Base-by-base conservation (phyloP, 1,140 invertebrate species). In the Druon quercuslanigerum region DNA sequence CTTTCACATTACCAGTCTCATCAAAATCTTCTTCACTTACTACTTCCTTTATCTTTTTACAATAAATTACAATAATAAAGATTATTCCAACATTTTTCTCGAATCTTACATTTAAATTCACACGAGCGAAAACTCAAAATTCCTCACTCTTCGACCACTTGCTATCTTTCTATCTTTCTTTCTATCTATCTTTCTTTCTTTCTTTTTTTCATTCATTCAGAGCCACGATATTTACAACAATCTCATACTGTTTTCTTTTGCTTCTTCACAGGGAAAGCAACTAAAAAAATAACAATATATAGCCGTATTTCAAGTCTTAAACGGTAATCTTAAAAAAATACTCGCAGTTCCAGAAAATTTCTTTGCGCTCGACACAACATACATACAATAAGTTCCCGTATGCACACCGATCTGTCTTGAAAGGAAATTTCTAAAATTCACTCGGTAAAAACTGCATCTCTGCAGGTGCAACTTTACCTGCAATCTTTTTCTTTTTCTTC, bases 61-160 rank as follows among this genome's bases (percentile, higher is more conserved):
- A 83, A 84, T 84, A 83, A 84, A 82, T 84, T 81, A 84, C 78
- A 77, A 82, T 73, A 81, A 78, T 79, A 78, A 78, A 56, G 11
- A 19, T 19, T 19, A 56, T 56, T 56, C 20, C 54, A 56, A 56
- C 54, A 56, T 56, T 56, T 56, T 20, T 56, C 54, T 17, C 54
- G 17, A 56, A 56, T 56, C n/a, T 19, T 17, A 56, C 54, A 56
- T 56, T 56, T 56, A 56, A 56, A 56, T 19, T 56, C 54, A 56
- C 54, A 56, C 17, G 54, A 56, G 54, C 54, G 19, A 56, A 56
- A 56, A 56, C 17, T 54, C 52, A 54, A 54, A n/a, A 17, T 19
- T 54, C 17, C 52, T 54, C 17, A 17, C 17, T 17, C 52, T 54
- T 54, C n/a, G n/a, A 66, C 33, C n/a, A 66, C 14, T 40, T 33